Conservation (phyloP, 2,113 vertebrate species). For the Callipepla californica region DNA sequence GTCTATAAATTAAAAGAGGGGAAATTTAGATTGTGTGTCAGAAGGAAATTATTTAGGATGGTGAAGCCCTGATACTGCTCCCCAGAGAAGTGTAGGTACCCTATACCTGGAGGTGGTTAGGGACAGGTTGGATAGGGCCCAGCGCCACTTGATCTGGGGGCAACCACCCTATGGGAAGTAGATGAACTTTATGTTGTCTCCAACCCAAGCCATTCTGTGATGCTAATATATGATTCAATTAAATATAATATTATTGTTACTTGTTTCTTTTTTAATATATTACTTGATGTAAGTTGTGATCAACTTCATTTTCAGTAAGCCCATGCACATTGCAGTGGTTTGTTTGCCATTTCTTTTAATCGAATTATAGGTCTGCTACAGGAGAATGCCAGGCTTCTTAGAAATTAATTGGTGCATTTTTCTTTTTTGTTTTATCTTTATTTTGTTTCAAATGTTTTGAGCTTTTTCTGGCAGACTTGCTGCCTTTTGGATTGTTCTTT, state of each 20-base stretch:
- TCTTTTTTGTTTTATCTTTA: background rate
- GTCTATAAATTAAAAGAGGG: no score
- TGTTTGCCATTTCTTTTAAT: conserved; percentile 4
- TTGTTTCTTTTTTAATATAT: background rate
- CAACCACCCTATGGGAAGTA: no score
- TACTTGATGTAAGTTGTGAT: background rate
- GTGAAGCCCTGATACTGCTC: no score
- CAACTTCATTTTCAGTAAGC: background rate
- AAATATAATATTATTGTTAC: background rate
- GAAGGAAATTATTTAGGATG: no score
- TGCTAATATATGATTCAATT: no score
- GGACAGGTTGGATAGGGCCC: no score
- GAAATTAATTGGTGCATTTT: background rate
- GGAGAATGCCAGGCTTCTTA: background rate
- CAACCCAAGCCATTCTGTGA: no score
- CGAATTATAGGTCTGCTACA: background rate
- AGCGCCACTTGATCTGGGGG: no score
- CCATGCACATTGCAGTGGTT: background rate
- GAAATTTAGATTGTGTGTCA: no score
- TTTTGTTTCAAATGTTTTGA: conserved; percentile 5
- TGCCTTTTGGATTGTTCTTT: conserved; percentile 35
- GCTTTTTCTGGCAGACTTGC: conserved; percentile 16
- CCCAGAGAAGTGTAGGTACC: no score
- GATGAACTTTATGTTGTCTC: no score
- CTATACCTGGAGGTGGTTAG: no score